These are phyloP conservation scores for fruit fly (Drosophila melanogaster) DNA, from an alignment of 1,140 invertebrate genomes.

Conservation along the genomic window DNA sequence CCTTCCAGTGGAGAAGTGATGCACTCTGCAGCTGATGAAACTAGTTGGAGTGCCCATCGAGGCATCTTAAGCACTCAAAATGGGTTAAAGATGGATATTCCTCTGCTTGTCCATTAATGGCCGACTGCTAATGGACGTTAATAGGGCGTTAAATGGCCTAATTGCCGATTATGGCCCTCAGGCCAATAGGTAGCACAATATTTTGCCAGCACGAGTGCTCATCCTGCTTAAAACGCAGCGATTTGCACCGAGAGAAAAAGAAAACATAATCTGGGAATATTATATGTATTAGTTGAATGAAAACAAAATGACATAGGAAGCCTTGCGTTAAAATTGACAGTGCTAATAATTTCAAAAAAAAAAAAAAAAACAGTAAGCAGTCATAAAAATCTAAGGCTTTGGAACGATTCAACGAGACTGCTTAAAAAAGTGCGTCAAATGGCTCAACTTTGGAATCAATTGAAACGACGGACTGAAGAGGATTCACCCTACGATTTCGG, in stretches of 20 bases:
- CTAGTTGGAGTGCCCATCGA: constrained; percentile 40
- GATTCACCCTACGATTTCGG: neutral
- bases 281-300: too few relatives aligned
- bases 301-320: too few relatives aligned
- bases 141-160: constrained; percentile 77
- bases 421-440: neutral
- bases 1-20: constrained; percentile 11
- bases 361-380: too few relatives aligned
- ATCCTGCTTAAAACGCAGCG: constrained; percentile 5
- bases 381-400: too few relatives aligned
- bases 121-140: constrained; percentile 60
- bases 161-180: constrained; percentile 67
- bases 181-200: constrained; percentile 29
- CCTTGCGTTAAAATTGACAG: too few relatives aligned
- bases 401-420: too few relatives aligned
- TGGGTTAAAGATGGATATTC: constrained; percentile 1
- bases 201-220: constrained; percentile 28
- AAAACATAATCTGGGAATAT: too few relatives aligned
- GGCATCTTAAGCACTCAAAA: constrained; percentile 19
- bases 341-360: too few relatives aligned
- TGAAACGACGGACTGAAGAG: neutral
- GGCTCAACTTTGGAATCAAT: neutral
- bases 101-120: constrained; percentile 24
- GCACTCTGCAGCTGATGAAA: constrained; percentile 24
- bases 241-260: constrained; percentile 9